These are phyloP conservation scores for Anodontia alba DNA, from an alignment of 2,888 invertebrate genomes.

Conservation along the genomic window DNA sequence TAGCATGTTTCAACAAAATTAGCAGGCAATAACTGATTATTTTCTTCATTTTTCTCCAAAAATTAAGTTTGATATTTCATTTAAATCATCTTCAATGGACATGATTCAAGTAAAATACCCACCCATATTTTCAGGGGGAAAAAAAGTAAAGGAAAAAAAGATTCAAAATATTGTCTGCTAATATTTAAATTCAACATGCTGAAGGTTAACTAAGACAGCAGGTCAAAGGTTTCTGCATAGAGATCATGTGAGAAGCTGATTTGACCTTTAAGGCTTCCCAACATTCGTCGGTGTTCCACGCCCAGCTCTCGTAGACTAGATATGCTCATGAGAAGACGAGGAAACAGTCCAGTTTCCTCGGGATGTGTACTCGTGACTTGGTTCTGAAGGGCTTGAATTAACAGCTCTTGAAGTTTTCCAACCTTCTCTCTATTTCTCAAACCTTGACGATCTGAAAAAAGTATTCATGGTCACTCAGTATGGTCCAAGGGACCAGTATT, in stretches of 20 bases:
- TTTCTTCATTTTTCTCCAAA: too few relatives aligned
- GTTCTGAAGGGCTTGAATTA: constrained; percentile 82
- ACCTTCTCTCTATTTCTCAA: constrained; percentile 82
- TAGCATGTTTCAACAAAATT: too few relatives aligned
- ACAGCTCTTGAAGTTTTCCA: constrained; percentile 80
- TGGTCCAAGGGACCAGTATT: constrained; percentile 17
- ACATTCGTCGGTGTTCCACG: constrained; percentile 83
- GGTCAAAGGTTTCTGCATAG: constrained; percentile 83
- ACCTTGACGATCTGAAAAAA: constrained; percentile 80
- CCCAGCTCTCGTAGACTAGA: constrained; percentile 83
- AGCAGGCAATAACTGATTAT: too few relatives aligned
- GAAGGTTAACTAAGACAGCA: constrained; percentile 74
- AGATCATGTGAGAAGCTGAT: constrained; percentile 82
- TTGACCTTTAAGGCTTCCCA: constrained; percentile 80
- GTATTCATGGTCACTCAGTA: too few relatives aligned
- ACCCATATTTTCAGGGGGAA: too few relatives aligned
- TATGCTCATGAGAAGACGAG: constrained; percentile 84
- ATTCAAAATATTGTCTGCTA: too few relatives aligned
- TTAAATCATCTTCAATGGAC: too few relatives aligned
- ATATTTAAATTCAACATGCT: too few relatives aligned
- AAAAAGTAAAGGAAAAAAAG: too few relatives aligned
- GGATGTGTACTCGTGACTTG: constrained; percentile 80
- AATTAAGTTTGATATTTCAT: too few relatives aligned
- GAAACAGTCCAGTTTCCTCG: constrained; percentile 81
- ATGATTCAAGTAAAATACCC: too few relatives aligned